These are phyloP conservation scores for Styela plicata DNA, from an alignment of 23 tunicate genomes.

Conservation along the genomic window DNA sequence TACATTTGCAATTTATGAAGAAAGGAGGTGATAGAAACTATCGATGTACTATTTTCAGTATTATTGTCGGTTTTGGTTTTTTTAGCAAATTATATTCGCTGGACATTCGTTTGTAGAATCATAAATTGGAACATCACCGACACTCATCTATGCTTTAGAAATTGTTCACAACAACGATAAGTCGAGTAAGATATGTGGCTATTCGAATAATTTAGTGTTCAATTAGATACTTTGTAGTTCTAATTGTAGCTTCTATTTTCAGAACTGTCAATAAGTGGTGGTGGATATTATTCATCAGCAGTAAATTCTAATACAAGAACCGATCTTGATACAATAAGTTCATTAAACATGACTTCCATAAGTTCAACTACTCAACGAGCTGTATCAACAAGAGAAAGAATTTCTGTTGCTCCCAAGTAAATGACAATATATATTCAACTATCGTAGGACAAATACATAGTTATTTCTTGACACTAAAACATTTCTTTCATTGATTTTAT, in stretches of 20 bases:
- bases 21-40: too few species aligned
- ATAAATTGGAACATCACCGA: too few species aligned
- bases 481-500: too few species aligned
- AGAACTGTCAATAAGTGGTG: slow-evolving; percentile 81
- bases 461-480: too few species aligned
- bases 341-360: slow-evolving; percentile 50
- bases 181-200: too few species aligned
- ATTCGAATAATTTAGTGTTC: not conserved
- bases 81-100: too few species aligned
- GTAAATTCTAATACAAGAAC: slow-evolving; percentile 47
- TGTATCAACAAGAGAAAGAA: slow-evolving; percentile 47
- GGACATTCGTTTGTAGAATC: too few species aligned
- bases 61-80: too few species aligned
- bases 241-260: not conserved
- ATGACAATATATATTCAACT: not conserved
- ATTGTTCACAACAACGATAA: too few species aligned
- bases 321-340: slow-evolving; percentile 40
- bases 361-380: slow-evolving; percentile 36
- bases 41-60: too few species aligned
- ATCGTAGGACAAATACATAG: not conserved
- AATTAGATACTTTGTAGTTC: not conserved
- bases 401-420: slow-evolving; percentile 28
- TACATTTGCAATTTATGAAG: too few species aligned
- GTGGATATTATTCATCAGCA: slow-evolving; percentile 60
- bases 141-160: too few species aligned